Percentiles rank a stretch among this genome's conserved stretches.
phyloP scores from a whole-genome alignment of 37 sponge, comb jelly and placozoan species.

The Dysidea cf. avara region DNA sequence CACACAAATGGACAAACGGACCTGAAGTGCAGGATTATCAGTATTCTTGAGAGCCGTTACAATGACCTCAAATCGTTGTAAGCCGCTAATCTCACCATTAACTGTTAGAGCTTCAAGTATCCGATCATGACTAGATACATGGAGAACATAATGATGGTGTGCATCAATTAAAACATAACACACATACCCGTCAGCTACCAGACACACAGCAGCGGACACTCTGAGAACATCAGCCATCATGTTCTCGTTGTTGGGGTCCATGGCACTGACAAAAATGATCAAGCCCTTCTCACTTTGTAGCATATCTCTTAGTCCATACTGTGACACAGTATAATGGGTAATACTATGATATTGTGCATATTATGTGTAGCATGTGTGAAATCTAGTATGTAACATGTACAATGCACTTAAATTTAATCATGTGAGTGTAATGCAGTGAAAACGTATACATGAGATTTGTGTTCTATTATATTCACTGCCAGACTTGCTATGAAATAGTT shows the following conservation, averaged over 20 bases:
- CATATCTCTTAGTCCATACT: constrained; percentile 92
- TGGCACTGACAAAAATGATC: constrained; percentile 81
- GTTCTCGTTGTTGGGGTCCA: constrained; percentile 84
- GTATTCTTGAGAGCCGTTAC: constrained; percentile 68
- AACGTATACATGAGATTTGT: background rate
- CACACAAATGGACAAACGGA: constrained; percentile 1
- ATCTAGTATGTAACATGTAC: too few species aligned
- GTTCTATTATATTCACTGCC: too few species aligned
- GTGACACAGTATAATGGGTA: background rate
- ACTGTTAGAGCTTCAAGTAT: constrained; percentile 82
- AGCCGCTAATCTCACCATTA: constrained; percentile 68
- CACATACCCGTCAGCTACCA: constrained; percentile 81
- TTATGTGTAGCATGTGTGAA: too few species aligned
- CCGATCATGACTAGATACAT: constrained; percentile 65
- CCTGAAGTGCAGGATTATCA: constrained; percentile 72
- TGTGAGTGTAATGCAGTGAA: too few species aligned
- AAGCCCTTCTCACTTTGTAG: constrained; percentile 87
- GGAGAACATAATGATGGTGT: background rate
- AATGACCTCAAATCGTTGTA: constrained; percentile 74
- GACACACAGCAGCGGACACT: constrained; percentile 93
- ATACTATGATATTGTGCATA: too few species aligned
- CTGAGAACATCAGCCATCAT: constrained; percentile 91
- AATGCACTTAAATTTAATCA: background rate
- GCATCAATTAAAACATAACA: background rate
- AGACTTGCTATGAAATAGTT: too few species aligned